A percentile compares a stretch with the other conserved stretches of the same genome.
phyloP scores from a whole-genome alignment of 1,140 invertebrate species.

The Calliopsis andreniformis region DNA sequence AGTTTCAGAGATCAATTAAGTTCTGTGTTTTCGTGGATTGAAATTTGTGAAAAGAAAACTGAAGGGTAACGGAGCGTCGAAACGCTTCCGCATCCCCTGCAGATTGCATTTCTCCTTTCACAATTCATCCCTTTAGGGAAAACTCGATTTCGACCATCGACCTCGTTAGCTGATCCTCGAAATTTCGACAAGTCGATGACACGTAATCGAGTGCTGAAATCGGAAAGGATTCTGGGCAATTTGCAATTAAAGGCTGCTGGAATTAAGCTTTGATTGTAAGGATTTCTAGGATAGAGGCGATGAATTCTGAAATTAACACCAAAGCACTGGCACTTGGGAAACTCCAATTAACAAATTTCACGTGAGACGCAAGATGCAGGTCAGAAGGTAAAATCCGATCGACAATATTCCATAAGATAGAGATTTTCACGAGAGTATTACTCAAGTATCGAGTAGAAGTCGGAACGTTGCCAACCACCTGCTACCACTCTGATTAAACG shows the following conservation, averaged over 20 bases:
- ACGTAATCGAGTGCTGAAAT: not conserved
- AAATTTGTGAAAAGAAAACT: not conserved
- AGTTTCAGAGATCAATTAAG: not conserved
- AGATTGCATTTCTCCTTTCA: slow-evolving; percentile 16
- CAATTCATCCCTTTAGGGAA: slow-evolving; percentile 14
- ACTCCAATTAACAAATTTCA: too few species aligned
- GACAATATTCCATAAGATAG: slow-evolving; percentile 11
- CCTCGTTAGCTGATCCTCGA: not conserved
- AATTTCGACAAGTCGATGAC: slow-evolving; percentile 18
- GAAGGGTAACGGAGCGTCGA: not conserved
- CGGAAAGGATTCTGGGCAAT: not conserved
- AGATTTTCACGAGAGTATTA: not conserved
- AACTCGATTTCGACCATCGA: slow-evolving; percentile 22
- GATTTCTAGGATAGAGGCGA: too few species aligned
- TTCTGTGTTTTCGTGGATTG: not conserved
- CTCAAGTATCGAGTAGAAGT: slow-evolving; percentile 4
- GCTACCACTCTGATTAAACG: slow-evolving; percentile 46
- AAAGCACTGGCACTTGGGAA: not conserved
- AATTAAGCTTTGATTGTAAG: slow-evolving; percentile 17
- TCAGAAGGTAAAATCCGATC: not conserved
- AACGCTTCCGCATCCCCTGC: not conserved
- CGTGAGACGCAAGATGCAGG: not conserved
- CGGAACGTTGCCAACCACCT: slow-evolving; percentile 51
- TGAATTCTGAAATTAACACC: not conserved
- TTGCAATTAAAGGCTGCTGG: slow-evolving; percentile 4